Evolutionary conservation across 2,113 vertebrate genomes (phyloP).

Genomic region (Chloebia gouldiae): DNA sequence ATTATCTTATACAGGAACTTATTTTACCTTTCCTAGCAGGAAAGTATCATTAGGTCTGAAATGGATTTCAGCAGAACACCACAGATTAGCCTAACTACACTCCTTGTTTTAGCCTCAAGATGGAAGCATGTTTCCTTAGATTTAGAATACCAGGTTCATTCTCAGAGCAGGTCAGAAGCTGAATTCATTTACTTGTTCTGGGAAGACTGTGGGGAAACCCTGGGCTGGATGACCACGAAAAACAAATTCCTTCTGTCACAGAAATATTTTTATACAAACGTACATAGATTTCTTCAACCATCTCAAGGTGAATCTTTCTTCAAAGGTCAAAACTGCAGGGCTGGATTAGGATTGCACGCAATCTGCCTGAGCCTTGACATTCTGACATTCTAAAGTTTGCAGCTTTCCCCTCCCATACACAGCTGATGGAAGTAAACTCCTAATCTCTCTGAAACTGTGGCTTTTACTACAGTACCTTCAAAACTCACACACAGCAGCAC

Average conservation of each 20-base stretch:
- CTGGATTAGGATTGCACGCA: conserved; percentile 65
- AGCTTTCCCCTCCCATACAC: not conserved
- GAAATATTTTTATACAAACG: not conserved
- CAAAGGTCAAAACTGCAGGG: conserved; percentile 67
- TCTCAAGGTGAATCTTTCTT: conserved; percentile 34
- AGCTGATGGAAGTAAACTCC: not conserved
- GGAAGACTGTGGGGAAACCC: not conserved
- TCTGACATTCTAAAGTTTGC: conserved; percentile 38
- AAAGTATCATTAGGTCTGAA: conserved; percentile 7
- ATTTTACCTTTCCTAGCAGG: conserved; percentile 22
- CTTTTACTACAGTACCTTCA: not conserved
- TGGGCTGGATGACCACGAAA: not conserved
- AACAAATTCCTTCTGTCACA: not conserved
- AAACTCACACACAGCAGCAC: not conserved
- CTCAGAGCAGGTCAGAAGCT: not conserved
- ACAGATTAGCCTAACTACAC: not conserved
- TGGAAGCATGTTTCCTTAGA: not conserved
- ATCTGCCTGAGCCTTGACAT: conserved; percentile 18
- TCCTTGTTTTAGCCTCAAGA: not conserved
- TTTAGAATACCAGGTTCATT: not conserved
- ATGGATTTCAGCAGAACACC: conserved; percentile 9
- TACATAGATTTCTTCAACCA: not conserved
- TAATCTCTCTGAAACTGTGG: not conserved
- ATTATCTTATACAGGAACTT: not conserved
- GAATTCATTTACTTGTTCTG: not conserved